phyloP scores from a whole-genome alignment of 2,113 vertebrate genomes.

The Actenoides lindsayi region DNA sequence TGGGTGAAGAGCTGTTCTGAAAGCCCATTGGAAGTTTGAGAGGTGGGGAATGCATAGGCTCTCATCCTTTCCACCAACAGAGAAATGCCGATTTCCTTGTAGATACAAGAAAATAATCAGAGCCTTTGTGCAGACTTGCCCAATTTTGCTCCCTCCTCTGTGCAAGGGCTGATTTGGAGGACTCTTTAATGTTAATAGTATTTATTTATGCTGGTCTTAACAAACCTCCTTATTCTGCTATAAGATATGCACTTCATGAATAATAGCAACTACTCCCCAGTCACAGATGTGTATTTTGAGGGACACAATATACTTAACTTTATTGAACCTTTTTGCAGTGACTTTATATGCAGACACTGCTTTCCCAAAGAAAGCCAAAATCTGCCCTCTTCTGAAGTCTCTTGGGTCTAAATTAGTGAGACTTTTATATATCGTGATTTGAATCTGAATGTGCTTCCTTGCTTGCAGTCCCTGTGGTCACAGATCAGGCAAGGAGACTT shows the following conservation, averaged over 20 bases:
- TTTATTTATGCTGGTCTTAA: neutral
- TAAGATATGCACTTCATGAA: neutral
- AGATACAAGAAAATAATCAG: neutral
- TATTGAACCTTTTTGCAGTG: neutral
- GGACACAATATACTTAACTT: neutral
- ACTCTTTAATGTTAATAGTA: neutral
- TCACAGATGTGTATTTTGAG: neutral
- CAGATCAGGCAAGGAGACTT: neutral
- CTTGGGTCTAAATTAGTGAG: constrained; percentile 42
- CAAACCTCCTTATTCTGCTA: neutral
- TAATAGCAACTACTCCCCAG: neutral
- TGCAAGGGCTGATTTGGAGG: neutral
- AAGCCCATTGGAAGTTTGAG: neutral
- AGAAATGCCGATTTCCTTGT: neutral
- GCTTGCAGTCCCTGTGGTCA: neutral
- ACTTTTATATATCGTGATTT: neutral
- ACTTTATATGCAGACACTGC: constrained; percentile 16
- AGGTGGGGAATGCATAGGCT: neutral
- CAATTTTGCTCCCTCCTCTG: neutral
- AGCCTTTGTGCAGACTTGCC: neutral
- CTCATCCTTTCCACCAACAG: neutral
- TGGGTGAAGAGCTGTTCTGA: neutral
- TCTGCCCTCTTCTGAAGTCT: constrained; percentile 32
- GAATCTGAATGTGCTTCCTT: constrained; percentile 19
- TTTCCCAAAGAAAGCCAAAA: neutral